Base-by-base conservation (phyloP, 2,888 invertebrate species). In the Stenotaenia linearis region DNA sequence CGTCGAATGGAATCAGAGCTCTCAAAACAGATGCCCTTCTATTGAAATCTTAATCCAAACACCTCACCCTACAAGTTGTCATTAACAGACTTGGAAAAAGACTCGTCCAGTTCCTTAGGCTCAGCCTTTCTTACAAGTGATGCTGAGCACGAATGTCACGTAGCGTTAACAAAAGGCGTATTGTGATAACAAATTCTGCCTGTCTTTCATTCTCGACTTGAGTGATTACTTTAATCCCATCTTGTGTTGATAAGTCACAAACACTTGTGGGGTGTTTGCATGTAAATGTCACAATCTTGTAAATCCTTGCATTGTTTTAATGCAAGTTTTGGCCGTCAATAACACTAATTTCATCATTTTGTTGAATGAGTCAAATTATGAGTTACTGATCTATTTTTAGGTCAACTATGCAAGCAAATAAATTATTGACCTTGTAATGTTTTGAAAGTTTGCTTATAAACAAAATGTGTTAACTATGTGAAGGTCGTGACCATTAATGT, bases 151-250 rank as follows among this genome's bases (percentile, higher is more conserved):
- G 69, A 69, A 69, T 69, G 69, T 69, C 69, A 69, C 69, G 69
- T 69, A 21, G 12, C 69, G 12, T 12, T 69, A 69, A 69, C 69
- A 28, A 69, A 15, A 12, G 69, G 25, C 10, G 25, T 28, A 69
- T 69, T 69, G 69, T 69, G 3, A 50, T 50, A 3, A 50, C 50
- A 50, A 32, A n/a, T 69, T 61, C 23, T 10, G 23, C 61, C 45
- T 45, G 61, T 15, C 23, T 25, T 23, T 69, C 69, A 69, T 15
- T 28, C 28, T 69, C 28, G 23, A 25, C 23, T 21, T 61, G 61
- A 61, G 23, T 61, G 61, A 61, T 61, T 61, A 61, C 61, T 61
- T 69, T 69, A 12, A 69, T 69, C 69, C 69, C 69, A 28, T 28
- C 69, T 23, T 18, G 9, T 56, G 10, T 56, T n/a, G 9, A 56